Evolutionary conservation across 1,140 invertebrate genomes (phyloP).

Genomic region (Drosophila fuyamai): DNA sequence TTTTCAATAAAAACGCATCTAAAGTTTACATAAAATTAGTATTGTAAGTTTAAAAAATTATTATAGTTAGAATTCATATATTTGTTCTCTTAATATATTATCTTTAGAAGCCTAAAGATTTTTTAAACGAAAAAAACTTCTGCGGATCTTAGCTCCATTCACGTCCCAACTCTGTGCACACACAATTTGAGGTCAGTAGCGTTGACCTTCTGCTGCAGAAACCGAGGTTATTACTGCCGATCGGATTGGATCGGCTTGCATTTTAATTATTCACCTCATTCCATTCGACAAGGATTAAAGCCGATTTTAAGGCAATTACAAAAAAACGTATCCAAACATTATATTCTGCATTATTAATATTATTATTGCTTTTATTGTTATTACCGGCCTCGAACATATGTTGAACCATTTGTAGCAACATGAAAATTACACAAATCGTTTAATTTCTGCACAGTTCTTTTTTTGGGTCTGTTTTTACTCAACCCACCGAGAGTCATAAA

Average conservation of each 20-base stretch:
- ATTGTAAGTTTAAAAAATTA: too few species aligned
- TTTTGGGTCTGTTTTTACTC: constrained; percentile 27
- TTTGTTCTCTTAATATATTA: too few species aligned
- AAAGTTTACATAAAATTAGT: too few species aligned
- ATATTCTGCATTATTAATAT: constrained; percentile 61
- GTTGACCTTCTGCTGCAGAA: background rate
- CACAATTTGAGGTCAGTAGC: background rate
- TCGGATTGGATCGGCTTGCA: constrained; percentile 6
- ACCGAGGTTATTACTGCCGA: constrained; percentile 8
- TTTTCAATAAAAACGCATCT: too few species aligned
- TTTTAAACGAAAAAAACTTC: too few species aligned
- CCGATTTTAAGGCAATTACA: constrained; percentile 60
- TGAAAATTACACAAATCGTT: constrained; percentile 82
- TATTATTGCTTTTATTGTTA: constrained; percentile 55
- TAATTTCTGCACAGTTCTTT: constrained; percentile 68
- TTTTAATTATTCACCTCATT: constrained; percentile 43
- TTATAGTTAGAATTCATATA: too few species aligned
- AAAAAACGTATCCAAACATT: constrained; percentile 38
- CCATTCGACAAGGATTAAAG: constrained; percentile 45
- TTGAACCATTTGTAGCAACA: constrained; percentile 75
- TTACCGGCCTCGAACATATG: constrained; percentile 67
- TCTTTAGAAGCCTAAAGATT: too few species aligned
- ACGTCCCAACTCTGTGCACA: background rate
- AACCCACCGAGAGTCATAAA: constrained; percentile 64
- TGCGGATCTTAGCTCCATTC: background rate